Evolutionary conservation across 2,888 invertebrate genomes (phyloP), one percentile per base, ranked within the genome.

Genomic region (Pseudanteris insignis): DNA sequence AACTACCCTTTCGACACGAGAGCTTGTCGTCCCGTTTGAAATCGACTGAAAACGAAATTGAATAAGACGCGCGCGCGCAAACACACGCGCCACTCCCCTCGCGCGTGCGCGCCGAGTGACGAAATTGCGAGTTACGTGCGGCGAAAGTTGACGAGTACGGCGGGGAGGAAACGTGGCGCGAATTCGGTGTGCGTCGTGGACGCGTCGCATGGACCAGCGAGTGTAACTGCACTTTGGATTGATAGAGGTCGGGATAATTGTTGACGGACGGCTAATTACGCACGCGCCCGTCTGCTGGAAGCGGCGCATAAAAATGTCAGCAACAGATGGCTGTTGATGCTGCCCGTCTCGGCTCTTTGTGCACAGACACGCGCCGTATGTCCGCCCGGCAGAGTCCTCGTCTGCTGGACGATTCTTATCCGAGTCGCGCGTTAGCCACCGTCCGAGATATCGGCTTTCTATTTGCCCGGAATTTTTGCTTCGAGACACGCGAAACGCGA

Each of bases 271-370:
- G 33, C 47, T 60, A 64, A 64, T 64, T 64, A 64, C 54, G 61
- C 61, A 47, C 47, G 60, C 53, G 61, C 59, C 32, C 59, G 46
- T 30, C 47, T 41, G 40, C 40, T 48, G 40, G 44, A 28, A 36
- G 44, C 38, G 33, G 51, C 50, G 57, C 43, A 64, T 64, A 60
- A 64, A 64, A 60, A 64, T 64, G 55, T 57, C 64, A 57, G 60
- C 64, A 64, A 64, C 64, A 64, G 64, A 64, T 64, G 64, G 64
- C 57, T 64, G 51, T 43, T 60, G 64, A 61, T 64, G 64, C 60
- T 64, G 64, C 43, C 26, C n/a, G n/a, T 3, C 25, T 29, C 50
- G 57, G 60, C 64, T 64, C 57, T 61, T 57, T 64, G 60, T 64
- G 64, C 57, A 33, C 50, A 44, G 64, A 60, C 64, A 64, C 64